These are phyloP conservation scores for Zootoca vivipara DNA, from an alignment of 2,113 vertebrate species.

Conservation along the genomic window DNA sequence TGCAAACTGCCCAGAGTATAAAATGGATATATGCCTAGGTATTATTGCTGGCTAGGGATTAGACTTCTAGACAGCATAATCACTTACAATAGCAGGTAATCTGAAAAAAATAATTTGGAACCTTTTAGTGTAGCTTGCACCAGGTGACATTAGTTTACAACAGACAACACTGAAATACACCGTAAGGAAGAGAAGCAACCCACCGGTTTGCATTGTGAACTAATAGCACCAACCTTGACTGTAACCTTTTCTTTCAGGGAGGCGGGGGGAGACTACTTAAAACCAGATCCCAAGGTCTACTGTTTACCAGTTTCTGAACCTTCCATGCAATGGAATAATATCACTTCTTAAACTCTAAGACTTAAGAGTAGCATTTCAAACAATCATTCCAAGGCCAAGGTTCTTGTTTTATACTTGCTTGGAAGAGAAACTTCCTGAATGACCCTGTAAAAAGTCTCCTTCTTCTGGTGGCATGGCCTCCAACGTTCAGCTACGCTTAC, in stretches of 20 bases:
- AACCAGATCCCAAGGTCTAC: not conserved
- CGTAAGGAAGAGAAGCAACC: not conserved
- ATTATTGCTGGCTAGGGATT: not conserved
- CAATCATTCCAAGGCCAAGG: not conserved
- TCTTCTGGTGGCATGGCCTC: constrained; percentile 25
- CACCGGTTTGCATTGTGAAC: not conserved
- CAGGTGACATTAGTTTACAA: constrained; percentile 17
- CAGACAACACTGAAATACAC: not conserved
- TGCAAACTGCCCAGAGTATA: constrained; percentile 7
- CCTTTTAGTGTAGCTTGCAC: not conserved
- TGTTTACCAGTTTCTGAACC: constrained; percentile 3
- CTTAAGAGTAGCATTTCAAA: not conserved
- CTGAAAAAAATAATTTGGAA: constrained; percentile 33
- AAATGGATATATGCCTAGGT: constrained; percentile 13
- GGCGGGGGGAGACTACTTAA: not conserved
- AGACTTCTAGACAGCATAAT: not conserved
- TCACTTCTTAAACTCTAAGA: not conserved
- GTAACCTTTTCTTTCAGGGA: not conserved
- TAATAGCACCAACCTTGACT: not conserved
- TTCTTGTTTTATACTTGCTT: constrained; percentile 4
- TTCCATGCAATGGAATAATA: constrained; percentile 14
- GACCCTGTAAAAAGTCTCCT: constrained; percentile 35
- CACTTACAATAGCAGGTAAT: constrained; percentile 14
- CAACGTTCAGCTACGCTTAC: constrained; percentile 46
- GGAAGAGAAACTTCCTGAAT: constrained; percentile 34